A percentile compares a stretch with the other conserved stretches of the same genome.
phyloP scores from a whole-genome alignment of 2,113 vertebrate genomes.

The Corythoichthys haematopterus region DNA sequence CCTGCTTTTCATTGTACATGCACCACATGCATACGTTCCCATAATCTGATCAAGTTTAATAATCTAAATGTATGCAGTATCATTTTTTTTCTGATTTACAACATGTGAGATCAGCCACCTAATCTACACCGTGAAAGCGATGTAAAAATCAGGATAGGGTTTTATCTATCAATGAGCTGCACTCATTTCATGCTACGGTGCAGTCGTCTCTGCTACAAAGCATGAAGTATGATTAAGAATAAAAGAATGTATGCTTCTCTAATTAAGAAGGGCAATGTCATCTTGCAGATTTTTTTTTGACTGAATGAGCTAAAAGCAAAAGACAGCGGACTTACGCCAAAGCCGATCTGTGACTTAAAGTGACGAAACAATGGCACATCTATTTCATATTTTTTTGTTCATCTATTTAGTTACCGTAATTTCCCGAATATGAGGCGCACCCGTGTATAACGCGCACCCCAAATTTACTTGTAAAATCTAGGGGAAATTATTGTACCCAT shows the following conservation, averaged over 20 bases:
- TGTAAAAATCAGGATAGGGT: constrained; percentile 41
- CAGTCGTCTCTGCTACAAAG: constrained; percentile 43
- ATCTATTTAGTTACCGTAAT: too few relatives aligned
- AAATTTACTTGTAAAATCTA: too few relatives aligned
- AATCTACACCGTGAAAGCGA: constrained; percentile 37
- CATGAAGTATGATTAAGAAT: constrained; percentile 57
- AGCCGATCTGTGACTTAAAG: too few relatives aligned
- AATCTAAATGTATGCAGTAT: neutral
- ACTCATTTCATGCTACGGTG: constrained; percentile 44
- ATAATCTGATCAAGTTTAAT: neutral
- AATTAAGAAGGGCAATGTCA: constrained; percentile 28
- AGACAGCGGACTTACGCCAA: too few relatives aligned
- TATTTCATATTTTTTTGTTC: too few relatives aligned
- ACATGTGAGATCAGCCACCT: constrained; percentile 49
- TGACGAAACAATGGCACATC: too few relatives aligned
- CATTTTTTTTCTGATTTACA: constrained; percentile 28
- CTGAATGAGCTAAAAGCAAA: constrained; percentile 14
- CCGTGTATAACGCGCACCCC: too few relatives aligned
- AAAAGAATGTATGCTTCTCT: constrained; percentile 32
- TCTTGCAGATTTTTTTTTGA: constrained; percentile 33
- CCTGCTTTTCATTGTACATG: neutral
- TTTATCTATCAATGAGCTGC: constrained; percentile 30
- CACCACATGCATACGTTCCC: neutral
- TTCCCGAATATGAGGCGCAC: too few relatives aligned
- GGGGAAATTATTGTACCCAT: too few relatives aligned